Base-by-base conservation (phyloP, 2,888 invertebrate species). In the Drosophila neutralis region DNA sequence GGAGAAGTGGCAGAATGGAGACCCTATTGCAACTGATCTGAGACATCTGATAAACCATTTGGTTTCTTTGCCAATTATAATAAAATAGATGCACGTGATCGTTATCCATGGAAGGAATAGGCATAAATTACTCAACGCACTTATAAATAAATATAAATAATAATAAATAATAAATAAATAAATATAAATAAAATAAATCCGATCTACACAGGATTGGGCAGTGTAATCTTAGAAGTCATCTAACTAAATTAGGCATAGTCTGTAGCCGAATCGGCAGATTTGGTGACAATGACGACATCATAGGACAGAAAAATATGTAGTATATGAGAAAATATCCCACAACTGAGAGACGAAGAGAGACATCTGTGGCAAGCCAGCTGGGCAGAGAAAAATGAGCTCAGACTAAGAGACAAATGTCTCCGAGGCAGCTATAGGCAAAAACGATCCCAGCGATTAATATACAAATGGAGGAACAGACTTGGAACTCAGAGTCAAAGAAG, bases 261-360 rank as follows among this genome's bases (percentile, higher is more conserved):
- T 1, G 7, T 13, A 13, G 21, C 13, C 7, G 7, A 13, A 21
- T 7, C 13, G 1, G 21, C 42, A n/a, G 40, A 42, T 42, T 42
- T 6, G n/a, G n/a, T 42, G n/a, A 11, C 5, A 42, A 6, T 11
- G 6, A n/a, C 27, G 27, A 27, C 42, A 42, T 42, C 6, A 21
- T 0, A 8, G 38, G 38, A n/a, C 4, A n/a, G 1, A 4, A 10
- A 40, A n/a, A 10, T 40, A 4, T 40, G 13, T 42, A 0, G 3
- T 0, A 21, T 42, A 13, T 42, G 3, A 21, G 7, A 45, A 45
- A 45, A 13, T 33, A 10, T 0, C 0, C 21, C 4, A 45, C 13
- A 45, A 45, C 7, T 45, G 45, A 13, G 7, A 13, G 1, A 2
- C 21, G 45, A 45, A 13, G 13, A 13, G 6, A 13, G 7, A 13